Percentiles rank a stretch among this genome's conserved stretches.
Evolutionary conservation across 2,888 invertebrate species (phyloP).

Genomic region (Calameuta filiformis): DNA sequence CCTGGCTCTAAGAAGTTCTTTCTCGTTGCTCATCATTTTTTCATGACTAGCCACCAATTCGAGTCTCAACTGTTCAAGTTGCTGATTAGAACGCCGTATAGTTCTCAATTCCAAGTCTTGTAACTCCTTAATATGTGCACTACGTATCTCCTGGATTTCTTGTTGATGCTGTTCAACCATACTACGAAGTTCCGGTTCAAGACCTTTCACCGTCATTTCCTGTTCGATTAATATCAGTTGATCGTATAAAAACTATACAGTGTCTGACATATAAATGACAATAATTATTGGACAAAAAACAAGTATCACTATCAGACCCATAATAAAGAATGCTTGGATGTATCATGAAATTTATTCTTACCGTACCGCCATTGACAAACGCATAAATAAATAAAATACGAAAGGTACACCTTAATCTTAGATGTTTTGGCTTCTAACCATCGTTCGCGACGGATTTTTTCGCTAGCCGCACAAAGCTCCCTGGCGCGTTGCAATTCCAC

Average conservation of each 20-base stretch:
- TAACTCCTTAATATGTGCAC: conserved; percentile 75
- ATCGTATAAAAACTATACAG: conserved; percentile 17
- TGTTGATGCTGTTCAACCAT: conserved; percentile 81
- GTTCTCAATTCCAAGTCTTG: conserved; percentile 73
- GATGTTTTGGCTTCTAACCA: conserved; percentile 88
- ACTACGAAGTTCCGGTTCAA: conserved; percentile 85
- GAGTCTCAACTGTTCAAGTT: conserved; percentile 71
- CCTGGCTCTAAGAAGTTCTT: conserved; percentile 71
- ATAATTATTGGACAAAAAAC: neutral
- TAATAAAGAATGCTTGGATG: neutral
- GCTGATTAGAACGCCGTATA: conserved; percentile 72
- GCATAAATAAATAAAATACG: neutral
- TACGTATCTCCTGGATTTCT: conserved; percentile 76
- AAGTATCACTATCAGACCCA: neutral
- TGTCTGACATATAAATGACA: neutral
- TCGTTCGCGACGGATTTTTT: conserved; percentile 79
- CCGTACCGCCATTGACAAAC: neutral
- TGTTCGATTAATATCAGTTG: conserved; percentile 42
- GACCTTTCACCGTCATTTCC: conserved; percentile 87
- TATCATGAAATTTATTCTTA: neutral
- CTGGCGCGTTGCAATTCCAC: conserved; percentile 80
- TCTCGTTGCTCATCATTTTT: conserved; percentile 72
- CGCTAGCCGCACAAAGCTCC: conserved; percentile 82
- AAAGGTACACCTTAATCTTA: conserved; percentile 78
- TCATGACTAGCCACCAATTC: conserved; percentile 74